Conservation (phyloP, 2,888 invertebrate genomes). For the Sphinx pinastri region DNA sequence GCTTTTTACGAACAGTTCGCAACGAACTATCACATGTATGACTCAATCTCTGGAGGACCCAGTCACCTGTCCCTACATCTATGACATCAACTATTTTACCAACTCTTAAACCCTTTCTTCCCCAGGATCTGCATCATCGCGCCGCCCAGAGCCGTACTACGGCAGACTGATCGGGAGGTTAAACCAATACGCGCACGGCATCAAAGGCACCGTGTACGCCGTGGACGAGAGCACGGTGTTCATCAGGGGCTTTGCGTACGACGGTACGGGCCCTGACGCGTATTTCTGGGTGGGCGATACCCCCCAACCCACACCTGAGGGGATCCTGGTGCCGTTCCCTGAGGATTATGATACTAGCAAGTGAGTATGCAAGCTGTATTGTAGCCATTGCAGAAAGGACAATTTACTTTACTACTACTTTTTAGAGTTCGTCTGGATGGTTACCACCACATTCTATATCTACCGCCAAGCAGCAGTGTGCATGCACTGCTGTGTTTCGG, state of each 20-base stretch:
- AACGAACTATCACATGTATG: too few species aligned
- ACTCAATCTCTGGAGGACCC: too few species aligned
- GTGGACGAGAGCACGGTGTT: conserved; percentile 95
- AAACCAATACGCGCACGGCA: conserved; percentile 90
- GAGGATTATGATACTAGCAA: conserved; percentile 89
- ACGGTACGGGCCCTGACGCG: conserved; percentile 94
- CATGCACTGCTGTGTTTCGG: too few species aligned
- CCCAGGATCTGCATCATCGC: conserved; percentile 52
- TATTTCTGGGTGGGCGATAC: conserved; percentile 96
- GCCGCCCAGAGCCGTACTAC: conserved; percentile 86
- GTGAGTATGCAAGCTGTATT: too few species aligned
- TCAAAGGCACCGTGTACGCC: conserved; percentile 92
- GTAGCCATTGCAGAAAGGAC: too few species aligned
- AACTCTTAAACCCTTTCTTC: conserved; percentile 25
- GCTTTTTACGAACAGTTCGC: too few species aligned
- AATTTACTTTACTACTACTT: too few species aligned
- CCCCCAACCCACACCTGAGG: conserved; percentile 91
- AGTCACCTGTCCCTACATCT: too few species aligned
- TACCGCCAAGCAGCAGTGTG: too few species aligned
- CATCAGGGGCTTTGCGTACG: conserved; percentile 93
- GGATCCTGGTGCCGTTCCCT: conserved; percentile 93
- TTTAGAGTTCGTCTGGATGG: too few species aligned
- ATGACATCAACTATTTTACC: not conserved
- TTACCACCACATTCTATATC: too few species aligned
- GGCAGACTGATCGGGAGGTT: conserved; percentile 90